Percentiles rank a stretch among this genome's conserved stretches.
These are phyloP conservation scores for Cinara cedri DNA, from an alignment of 2,888 invertebrate genomes.

Conservation along the genomic window DNA sequence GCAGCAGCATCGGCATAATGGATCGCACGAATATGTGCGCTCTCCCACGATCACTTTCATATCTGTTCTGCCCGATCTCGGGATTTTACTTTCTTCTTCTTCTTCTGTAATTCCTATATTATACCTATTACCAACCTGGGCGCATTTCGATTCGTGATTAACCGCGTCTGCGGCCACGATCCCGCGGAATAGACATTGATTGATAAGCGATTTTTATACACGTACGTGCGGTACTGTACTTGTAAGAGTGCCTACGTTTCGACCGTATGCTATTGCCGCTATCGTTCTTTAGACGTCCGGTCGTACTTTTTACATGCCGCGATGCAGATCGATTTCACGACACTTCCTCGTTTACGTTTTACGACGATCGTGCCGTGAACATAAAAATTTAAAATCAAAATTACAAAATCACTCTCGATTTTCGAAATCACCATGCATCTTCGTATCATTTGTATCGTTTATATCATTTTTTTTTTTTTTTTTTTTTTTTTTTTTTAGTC, in stretches of 20 bases:
- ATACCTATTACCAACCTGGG: neutral
- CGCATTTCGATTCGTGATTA: slow-evolving; percentile 39
- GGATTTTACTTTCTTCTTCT: slow-evolving; percentile 50
- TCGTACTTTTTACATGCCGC: no score
- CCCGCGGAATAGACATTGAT: slow-evolving; percentile 14
- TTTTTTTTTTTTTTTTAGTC: no score
- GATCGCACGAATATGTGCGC: slow-evolving; percentile 37
- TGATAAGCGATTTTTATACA: slow-evolving; percentile 20
- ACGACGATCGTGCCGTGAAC: no score
- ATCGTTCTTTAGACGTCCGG: neutral
- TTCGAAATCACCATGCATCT: no score
- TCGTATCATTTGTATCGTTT: no score
- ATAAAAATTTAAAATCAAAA: no score
- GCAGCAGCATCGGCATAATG: slow-evolving; percentile 2
- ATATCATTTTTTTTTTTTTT: no score
- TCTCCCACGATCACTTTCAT: slow-evolving; percentile 55
- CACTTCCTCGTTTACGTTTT: no score
- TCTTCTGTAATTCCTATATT: slow-evolving; percentile 18
- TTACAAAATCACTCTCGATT: no score
- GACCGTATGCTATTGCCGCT: no score
- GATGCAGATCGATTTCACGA: no score
- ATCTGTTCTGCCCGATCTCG: slow-evolving; percentile 53
- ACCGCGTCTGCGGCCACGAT: slow-evolving; percentile 24
- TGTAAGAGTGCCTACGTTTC: no score
- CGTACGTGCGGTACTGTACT: neutral